Base-by-base conservation (phyloP, 2,888 invertebrate species). In the Drosophila robusta region DNA sequence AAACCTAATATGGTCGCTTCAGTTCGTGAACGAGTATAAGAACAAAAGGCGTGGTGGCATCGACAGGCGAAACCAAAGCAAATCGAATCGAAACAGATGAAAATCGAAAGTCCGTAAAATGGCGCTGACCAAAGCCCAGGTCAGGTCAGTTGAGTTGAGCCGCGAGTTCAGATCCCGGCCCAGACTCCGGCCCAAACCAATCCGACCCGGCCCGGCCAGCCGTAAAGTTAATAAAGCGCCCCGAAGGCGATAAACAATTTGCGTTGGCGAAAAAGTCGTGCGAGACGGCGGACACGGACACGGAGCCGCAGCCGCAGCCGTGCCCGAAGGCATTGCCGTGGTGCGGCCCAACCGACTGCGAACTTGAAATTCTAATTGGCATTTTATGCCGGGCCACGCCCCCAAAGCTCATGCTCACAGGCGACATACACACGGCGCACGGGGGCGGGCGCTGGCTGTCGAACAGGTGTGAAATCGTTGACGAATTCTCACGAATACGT, bases 401-500 rank as follows among this genome's bases (percentile, higher is more conserved):
- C 29, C 60, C 63, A 34, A 12, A 57, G 39, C 56, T 39, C 36
- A 50, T 11, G 26, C 42, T 18, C 46, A 1, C 32, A 18, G 14
- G 9, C 24, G 3, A 29, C 11, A 58, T 12, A 39, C 26, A 14
- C 32, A 24, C 8, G 9, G 44, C n/a, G 18, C 18, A 2, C 18
- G 18, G 18, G 18, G 1, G 18, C 18, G 1, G 18, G 18, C 18
- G 18, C 1, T 1, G 1, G 18, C 49, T 45, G 67, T 61, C 64
- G 74, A 71, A 80, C 90, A 90, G 90, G 90, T 90, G 90, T 89
- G 86, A 83, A 86, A 88, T 87, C 87, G 90, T 86, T 87, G 84
- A 77, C 81, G 87, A 89, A 88, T 91, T 91, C 91, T 89, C 91
- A 91, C 91, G 91, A 85, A 81, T 86, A 89, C 80, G 84, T 90